Percentiles rank a stretch among this genome's conserved stretches.
Evolutionary conservation across 2,113 vertebrate species (phyloP).

Genomic region (Sapajus apella): DNA sequence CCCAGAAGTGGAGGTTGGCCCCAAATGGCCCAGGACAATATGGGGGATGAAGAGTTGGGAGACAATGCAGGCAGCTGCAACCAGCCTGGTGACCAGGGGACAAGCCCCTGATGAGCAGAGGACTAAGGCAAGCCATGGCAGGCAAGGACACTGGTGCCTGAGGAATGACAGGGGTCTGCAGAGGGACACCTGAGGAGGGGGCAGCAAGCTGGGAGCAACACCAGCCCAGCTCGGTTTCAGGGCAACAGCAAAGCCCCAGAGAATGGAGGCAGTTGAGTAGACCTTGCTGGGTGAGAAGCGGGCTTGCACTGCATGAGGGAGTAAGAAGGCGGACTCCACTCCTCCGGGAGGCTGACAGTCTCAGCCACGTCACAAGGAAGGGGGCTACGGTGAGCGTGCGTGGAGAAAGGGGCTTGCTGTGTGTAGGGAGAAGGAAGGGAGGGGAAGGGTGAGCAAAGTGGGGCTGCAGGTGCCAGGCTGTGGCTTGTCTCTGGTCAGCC

Average conservation of each 20-base stretch:
- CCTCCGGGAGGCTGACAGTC: not conserved
- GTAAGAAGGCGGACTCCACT: no score
- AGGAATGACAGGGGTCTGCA: no score
- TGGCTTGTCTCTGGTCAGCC: not conserved
- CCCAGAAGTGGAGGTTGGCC: not conserved
- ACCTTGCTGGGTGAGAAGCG: accelerated
- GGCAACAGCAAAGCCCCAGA: not conserved
- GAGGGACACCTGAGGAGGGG: not conserved
- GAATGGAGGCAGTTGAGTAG: accelerated
- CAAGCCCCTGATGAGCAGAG: accelerated
- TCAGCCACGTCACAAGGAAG: not conserved
- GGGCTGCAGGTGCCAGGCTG: not conserved
- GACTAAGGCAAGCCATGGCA: not conserved
- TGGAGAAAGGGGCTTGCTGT: not conserved
- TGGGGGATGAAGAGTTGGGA: accelerated
- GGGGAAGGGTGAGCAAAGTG: no score
- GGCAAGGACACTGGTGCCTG: not conserved
- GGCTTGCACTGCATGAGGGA: accelerated
- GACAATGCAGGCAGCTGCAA: accelerated
- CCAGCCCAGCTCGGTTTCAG: not conserved
- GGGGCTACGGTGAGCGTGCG: accelerated
- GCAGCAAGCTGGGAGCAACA: not conserved
- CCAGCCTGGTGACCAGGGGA: not conserved
- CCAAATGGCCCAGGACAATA: no score
- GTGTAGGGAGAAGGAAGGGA: accelerated